Conservation (phyloP, 2,888 invertebrate species). For the Drosophila pegasa region DNA sequence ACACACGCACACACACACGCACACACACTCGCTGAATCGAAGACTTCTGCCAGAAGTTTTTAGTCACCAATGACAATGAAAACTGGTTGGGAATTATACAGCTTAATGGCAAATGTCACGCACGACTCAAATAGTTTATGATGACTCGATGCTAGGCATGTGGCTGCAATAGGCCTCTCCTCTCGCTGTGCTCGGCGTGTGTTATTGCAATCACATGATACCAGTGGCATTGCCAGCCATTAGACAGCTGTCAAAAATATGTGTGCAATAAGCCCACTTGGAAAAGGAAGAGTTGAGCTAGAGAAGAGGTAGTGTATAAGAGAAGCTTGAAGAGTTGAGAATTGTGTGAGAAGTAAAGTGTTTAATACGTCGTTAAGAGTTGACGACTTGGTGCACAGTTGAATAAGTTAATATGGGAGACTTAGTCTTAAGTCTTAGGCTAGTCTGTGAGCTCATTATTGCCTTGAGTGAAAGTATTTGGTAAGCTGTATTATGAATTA, state of each 20-base stretch:
- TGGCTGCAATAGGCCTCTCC: neutral
- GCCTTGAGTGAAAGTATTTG: neutral
- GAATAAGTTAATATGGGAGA: neutral
- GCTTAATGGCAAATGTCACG: slow-evolving; percentile 84
- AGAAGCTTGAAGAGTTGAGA: too few relatives aligned
- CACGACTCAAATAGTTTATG: slow-evolving; percentile 63
- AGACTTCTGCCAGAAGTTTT: slow-evolving; percentile 52
- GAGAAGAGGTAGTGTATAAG: neutral
- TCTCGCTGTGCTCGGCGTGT: slow-evolving; percentile 15
- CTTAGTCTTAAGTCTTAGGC: too few relatives aligned
- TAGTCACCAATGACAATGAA: slow-evolving; percentile 61
- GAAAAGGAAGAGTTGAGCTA: neutral
- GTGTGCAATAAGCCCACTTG: neutral
- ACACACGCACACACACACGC: slow-evolving; percentile 51
- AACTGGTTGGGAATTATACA: slow-evolving; percentile 77
- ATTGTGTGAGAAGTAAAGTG: neutral
- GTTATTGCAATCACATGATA: slow-evolving; percentile 6
- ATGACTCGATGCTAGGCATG: slow-evolving; percentile 25
- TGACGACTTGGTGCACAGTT: neutral
- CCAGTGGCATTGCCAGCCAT: neutral
- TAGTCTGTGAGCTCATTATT: neutral
- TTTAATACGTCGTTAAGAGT: too few relatives aligned
- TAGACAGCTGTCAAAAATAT: neutral
- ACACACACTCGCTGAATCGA: slow-evolving; percentile 35
- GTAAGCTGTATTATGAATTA: neutral